Conservation (phyloP, 2,888 invertebrate species). For the Ligdia adustata region DNA sequence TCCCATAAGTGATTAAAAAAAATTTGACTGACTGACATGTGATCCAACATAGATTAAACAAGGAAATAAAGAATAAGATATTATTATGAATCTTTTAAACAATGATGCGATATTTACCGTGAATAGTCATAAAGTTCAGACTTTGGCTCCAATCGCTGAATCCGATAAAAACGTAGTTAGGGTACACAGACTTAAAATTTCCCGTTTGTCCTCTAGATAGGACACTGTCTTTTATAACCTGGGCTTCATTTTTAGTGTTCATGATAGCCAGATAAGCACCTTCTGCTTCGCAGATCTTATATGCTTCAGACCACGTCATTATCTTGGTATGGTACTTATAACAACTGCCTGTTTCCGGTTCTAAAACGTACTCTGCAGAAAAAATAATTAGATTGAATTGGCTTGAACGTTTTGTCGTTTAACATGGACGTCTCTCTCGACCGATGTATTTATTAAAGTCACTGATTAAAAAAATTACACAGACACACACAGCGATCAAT, state of each 20-base stretch:
- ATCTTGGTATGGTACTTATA: background rate
- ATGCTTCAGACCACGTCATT: conserved; percentile 2
- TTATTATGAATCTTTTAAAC: too few relatives aligned
- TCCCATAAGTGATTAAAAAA: too few relatives aligned
- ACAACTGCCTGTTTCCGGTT: background rate
- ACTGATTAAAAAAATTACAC: too few relatives aligned
- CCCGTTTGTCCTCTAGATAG: background rate
- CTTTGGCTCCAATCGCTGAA: background rate
- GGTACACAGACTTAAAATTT: background rate
- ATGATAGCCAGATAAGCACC: conserved; percentile 3
- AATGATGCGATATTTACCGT: background rate
- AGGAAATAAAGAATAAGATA: too few relatives aligned
- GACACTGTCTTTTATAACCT: background rate
- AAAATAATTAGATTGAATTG: too few relatives aligned
- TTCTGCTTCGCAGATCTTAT: conserved; percentile 3
- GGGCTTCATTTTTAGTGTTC: background rate
- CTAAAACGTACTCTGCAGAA: background rate
- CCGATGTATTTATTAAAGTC: too few relatives aligned
- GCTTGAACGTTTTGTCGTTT: too few relatives aligned
- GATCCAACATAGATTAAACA: too few relatives aligned
- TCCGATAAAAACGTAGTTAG: background rate
- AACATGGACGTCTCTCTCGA: too few relatives aligned
- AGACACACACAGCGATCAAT: too few relatives aligned
- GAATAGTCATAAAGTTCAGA: conserved; percentile 3
- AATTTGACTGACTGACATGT: too few relatives aligned